Percentiles rank a stretch among this genome's conserved stretches.
These are phyloP conservation scores for Melitaea cinxia DNA, from an alignment of 1,140 invertebrate species.

Conservation along the genomic window DNA sequence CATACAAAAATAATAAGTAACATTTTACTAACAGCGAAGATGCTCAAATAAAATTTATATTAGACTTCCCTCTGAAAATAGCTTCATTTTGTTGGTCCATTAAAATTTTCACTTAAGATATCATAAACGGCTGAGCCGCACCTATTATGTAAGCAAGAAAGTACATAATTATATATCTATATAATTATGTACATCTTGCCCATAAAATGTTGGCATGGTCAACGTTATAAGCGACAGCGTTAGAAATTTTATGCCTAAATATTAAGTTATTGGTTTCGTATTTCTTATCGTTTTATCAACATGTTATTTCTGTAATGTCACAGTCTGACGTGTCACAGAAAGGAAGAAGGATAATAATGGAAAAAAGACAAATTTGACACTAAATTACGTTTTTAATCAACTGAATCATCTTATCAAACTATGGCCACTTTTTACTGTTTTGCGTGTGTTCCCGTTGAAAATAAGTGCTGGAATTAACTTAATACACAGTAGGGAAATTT, in stretches of 20 bases:
- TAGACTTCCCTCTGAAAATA: conserved; percentile 29
- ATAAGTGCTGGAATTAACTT: no score
- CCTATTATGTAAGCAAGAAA: conserved; percentile 43
- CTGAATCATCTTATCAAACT: no score
- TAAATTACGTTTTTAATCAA: no score
- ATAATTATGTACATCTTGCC: no score
- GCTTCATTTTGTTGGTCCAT: conserved; percentile 32
- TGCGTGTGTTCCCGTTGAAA: no score
- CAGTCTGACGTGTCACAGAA: no score
- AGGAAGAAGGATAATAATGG: no score
- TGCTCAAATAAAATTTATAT: conserved; percentile 37
- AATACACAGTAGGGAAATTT: no score
- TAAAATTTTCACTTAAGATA: conserved; percentile 43
- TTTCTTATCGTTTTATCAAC: not conserved
- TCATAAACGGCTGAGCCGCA: conserved; percentile 34
- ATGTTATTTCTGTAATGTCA: no score
- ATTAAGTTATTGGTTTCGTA: not conserved
- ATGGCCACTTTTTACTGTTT: no score
- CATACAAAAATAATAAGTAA: conserved; percentile 10
- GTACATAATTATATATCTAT: conserved; percentile 25
- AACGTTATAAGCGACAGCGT: not conserved
- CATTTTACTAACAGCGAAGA: conserved; percentile 15
- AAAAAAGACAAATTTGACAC: no score
- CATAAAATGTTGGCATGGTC: not conserved
- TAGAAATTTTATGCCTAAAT: not conserved